Percentiles rank a stretch among this genome's conserved stretches.
Evolutionary conservation across 2,797 vertebrate genomes (phyloP).

Genomic region (Enteromius thamalakanensis): DNA sequence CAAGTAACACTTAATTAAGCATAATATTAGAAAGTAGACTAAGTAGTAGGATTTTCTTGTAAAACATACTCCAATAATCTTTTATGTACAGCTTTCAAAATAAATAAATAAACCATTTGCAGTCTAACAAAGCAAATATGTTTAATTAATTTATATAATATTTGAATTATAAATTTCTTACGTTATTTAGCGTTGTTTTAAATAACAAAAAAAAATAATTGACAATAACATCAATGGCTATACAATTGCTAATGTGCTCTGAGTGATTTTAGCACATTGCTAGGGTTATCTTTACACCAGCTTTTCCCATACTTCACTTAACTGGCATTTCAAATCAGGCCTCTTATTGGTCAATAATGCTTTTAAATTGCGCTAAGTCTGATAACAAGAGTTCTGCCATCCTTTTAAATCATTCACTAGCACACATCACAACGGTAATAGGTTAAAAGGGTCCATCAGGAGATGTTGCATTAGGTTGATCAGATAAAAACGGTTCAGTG

Average conservation of each 20-base stretch:
- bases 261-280: not conserved
- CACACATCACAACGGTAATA: not conserved
- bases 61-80: not conserved
- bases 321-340: not conserved
- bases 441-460: slow-evolving; percentile 26
- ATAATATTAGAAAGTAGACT: not conserved
- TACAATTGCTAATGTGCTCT: not conserved
- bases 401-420: not conserved
- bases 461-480: slow-evolving; percentile 28
- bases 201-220: not conserved
- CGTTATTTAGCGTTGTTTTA: not conserved
- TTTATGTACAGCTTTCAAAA: not conserved
- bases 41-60: not conserved
- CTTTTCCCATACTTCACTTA: not conserved
- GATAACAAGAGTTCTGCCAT: not conserved
- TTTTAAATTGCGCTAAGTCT: slow-evolving; percentile 3
- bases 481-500: slow-evolving; percentile 15
- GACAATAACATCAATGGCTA: no score
- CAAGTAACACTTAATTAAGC: not conserved
- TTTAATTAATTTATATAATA: not conserved
- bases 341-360: not conserved
- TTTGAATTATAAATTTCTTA: not conserved
- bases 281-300: not conserved
- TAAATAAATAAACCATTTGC: not conserved
- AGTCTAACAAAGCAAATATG: not conserved